These are phyloP conservation scores for Borostomias antarcticus DNA, from an alignment of 2,797 vertebrate species.

Conservation along the genomic window DNA sequence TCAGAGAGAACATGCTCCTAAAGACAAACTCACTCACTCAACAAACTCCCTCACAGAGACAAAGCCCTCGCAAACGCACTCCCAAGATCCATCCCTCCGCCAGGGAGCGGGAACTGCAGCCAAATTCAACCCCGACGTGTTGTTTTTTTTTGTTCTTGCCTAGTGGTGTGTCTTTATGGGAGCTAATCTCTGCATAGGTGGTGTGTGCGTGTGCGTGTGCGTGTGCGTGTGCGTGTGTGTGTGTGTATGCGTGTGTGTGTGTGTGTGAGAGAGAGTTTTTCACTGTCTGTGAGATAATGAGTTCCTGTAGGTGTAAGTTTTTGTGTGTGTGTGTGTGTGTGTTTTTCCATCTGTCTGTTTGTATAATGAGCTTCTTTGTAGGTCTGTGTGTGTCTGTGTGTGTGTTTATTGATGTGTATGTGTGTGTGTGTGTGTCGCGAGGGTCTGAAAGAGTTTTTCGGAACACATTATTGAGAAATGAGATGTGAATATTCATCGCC, in stretches of 20 bases:
- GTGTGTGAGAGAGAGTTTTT: constrained; percentile 52
- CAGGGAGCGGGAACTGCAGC: neutral
- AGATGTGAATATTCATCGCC: constrained; percentile 65
- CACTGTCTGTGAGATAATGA: constrained; percentile 30
- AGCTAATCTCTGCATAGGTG: constrained; percentile 27
- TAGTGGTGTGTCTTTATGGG: neutral
- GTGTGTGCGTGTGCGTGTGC: constrained; percentile 33
- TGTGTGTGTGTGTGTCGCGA: constrained; percentile 15
- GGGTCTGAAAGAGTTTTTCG: constrained; percentile 33
- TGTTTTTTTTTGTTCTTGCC: neutral
- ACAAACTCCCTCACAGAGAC: constrained; percentile 7
- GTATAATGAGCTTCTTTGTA: constrained; percentile 48
- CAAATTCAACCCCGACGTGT: too few species aligned
- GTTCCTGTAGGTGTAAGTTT: constrained; percentile 17
- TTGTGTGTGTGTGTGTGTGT: constrained; percentile 24
- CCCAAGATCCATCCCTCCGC: neutral
- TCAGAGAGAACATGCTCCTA: constrained; percentile 37
- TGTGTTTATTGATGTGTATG: constrained; percentile 13
- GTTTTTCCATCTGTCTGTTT: constrained; percentile 48
- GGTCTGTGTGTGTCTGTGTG: constrained; percentile 25
- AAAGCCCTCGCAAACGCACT: constrained; percentile 3
- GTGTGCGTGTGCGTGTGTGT: constrained; percentile 27
- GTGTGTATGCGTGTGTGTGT: constrained; percentile 38
- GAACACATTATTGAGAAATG: constrained; percentile 51
- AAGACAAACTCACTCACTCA: constrained; percentile 50